A percentile compares a stretch with the other conserved stretches of the same genome.
Evolutionary conservation across 2,113 vertebrate species (phyloP).

Genomic region (Xerus inauris): DNA sequence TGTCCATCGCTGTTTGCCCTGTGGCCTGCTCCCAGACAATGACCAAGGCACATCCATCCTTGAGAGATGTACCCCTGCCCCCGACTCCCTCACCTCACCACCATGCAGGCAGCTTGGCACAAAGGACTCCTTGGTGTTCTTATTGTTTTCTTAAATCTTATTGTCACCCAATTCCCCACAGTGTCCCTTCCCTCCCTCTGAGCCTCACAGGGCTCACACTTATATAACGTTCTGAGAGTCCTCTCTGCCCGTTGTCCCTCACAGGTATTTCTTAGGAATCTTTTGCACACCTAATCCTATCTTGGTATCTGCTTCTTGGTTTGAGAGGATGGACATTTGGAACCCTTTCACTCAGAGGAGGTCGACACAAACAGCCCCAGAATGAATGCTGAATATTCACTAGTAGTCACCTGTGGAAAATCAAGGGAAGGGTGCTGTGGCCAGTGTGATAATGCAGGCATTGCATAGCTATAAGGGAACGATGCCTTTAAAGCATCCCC

Average conservation of each 20-base stretch:
- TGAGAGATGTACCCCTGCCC: background rate
- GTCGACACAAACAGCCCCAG: background rate
- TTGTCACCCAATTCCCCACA: background rate
- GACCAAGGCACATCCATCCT: background rate
- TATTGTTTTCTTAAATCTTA: background rate
- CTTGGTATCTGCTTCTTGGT: background rate
- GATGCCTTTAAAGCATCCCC: background rate
- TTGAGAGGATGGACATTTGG: background rate
- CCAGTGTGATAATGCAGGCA: background rate
- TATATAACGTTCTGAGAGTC: background rate
- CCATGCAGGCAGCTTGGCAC: background rate
- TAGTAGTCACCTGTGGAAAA: background rate
- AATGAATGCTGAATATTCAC: background rate
- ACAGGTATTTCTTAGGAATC: background rate
- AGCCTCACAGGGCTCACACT: background rate
- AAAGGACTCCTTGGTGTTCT: background rate
- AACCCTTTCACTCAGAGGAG: background rate
- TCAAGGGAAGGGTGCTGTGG: background rate
- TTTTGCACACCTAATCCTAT: background rate
- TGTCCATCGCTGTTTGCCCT: rapidly evolving
- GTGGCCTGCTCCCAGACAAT: background rate
- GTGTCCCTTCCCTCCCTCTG: background rate
- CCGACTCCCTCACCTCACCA: too few species aligned
- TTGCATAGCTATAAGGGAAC: too few species aligned
- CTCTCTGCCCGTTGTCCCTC: background rate